These are phyloP conservation scores for Mesitornis unicolor DNA, from an alignment of 2,113 vertebrate species.

Conservation along the genomic window DNA sequence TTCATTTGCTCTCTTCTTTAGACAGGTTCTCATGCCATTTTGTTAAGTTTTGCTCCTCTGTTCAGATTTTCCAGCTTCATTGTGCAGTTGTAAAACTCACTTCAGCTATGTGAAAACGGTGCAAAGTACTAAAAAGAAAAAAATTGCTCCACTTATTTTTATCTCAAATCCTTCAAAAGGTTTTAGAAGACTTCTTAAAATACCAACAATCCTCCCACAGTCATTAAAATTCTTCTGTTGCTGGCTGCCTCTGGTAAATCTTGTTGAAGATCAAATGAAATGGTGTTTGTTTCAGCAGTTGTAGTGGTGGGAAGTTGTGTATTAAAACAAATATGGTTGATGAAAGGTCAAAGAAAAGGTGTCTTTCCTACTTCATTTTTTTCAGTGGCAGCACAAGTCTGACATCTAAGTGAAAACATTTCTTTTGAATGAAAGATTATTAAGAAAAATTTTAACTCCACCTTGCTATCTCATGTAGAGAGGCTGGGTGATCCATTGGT, in stretches of 20 bases:
- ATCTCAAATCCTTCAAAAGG: constrained; percentile 43
- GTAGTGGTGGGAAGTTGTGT: neutral
- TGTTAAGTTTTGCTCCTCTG: neutral
- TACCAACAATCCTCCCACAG: constrained; percentile 12
- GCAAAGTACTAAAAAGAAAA: constrained; percentile 3
- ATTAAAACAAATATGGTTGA: neutral
- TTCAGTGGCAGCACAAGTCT: neutral
- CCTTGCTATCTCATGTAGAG: neutral
- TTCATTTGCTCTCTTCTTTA: neutral
- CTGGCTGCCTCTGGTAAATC: constrained; percentile 21
- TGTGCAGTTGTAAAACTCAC: neutral
- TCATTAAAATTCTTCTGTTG: constrained; percentile 62
- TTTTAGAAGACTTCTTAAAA: constrained; percentile 60
- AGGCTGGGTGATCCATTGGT: neutral
- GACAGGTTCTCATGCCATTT: neutral
- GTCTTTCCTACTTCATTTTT: neutral
- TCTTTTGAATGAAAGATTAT: neutral
- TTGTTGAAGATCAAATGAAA: constrained; percentile 4
- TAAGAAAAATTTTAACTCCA: neutral
- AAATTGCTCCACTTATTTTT: constrained; percentile 20
- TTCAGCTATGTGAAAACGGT: neutral
- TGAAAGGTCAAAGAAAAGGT: neutral
- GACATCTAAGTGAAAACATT: neutral
- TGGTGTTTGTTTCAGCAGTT: constrained; percentile 1
- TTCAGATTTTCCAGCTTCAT: neutral